Conservation (phyloP, 2,888 invertebrate genomes). For the Habroteleia sp. region DNA sequence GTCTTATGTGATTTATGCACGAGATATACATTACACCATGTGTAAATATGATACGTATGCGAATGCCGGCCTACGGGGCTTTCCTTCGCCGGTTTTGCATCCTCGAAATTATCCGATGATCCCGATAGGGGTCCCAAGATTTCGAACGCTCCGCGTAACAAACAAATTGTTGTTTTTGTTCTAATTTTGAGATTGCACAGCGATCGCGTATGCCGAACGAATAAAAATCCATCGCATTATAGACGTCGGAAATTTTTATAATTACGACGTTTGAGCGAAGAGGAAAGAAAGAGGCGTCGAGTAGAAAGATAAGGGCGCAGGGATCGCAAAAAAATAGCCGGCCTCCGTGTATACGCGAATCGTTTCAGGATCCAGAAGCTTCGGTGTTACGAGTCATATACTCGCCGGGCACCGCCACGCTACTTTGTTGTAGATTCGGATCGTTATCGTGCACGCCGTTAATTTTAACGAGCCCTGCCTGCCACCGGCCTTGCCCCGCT, state of each 20-base stretch:
- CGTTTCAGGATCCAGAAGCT: conserved; percentile 39
- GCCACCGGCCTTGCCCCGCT: neutral
- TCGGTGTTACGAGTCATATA: conserved; percentile 59
- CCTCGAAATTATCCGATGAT: conserved; percentile 27
- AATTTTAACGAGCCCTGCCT: conserved; percentile 52
- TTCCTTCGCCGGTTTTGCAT: conserved; percentile 9
- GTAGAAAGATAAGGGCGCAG: conserved; percentile 45
- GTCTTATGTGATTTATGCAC: conserved; percentile 71
- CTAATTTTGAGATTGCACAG: too few relatives aligned
- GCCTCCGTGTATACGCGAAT: conserved; percentile 13
- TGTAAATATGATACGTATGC: conserved; percentile 63
- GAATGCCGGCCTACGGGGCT: conserved; percentile 32
- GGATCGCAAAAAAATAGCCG: conserved; percentile 44
- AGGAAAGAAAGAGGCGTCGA: conserved; percentile 56
- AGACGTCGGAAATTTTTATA: conserved; percentile 48
- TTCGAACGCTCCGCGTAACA: conserved; percentile 5
- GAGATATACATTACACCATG: conserved; percentile 69
- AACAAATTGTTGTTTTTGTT: conserved; percentile 30
- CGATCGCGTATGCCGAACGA: too few relatives aligned
- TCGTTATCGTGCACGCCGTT: conserved; percentile 51
- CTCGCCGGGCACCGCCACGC: conserved; percentile 46
- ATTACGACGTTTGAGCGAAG: conserved; percentile 48
- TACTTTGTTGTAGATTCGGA: conserved; percentile 58
- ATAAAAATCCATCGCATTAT: conserved; percentile 36
- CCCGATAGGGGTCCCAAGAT: conserved; percentile 16